Percentiles rank a stretch among this genome's conserved stretches.
phyloP scores from a whole-genome alignment of 2,888 invertebrate genomes.

The Schizotus pectinicornis region DNA sequence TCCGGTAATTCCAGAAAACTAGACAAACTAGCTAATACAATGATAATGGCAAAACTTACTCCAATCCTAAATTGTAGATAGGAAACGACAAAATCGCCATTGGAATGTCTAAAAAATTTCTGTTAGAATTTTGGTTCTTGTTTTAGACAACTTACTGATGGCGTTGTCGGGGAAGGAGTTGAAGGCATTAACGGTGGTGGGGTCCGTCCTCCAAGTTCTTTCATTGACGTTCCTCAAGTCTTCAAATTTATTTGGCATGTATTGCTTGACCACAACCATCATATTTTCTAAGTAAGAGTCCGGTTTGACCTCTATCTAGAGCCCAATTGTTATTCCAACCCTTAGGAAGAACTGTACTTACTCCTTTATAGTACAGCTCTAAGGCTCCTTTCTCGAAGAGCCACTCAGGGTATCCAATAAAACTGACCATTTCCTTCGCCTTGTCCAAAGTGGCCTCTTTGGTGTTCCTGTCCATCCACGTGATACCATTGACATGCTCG shows the following conservation, averaged over 20 bases:
- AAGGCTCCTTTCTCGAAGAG: constrained; percentile 69
- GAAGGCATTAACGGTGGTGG: constrained; percentile 81
- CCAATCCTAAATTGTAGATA: constrained; percentile 82
- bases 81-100: constrained; percentile 84
- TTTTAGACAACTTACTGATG: constrained; percentile 68
- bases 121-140: constrained; percentile 2
- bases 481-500: constrained; percentile 66
- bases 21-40: too few relatives aligned
- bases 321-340: constrained; percentile 28
- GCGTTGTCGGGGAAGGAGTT: constrained; percentile 82
- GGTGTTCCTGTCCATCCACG: constrained; percentile 81
- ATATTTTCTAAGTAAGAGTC: constrained; percentile 73
- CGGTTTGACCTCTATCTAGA: constrained; percentile 63
- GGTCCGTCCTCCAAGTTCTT: constrained; percentile 75
- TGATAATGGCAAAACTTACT: constrained; percentile 66
- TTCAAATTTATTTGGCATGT: constrained; percentile 63
- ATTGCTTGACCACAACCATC: constrained; percentile 67
- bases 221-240: constrained; percentile 63
- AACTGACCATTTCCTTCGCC: constrained; percentile 73
- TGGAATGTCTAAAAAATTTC: constrained; percentile 71
- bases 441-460: constrained; percentile 77
- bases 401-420: constrained; percentile 82
- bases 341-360: constrained; percentile 50
- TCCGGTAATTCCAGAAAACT: too few relatives aligned
- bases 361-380: constrained; percentile 71